Percentiles rank a stretch among this genome's conserved stretches.
phyloP scores from a whole-genome alignment of 2,113 vertebrate species.

The Elachura formosa region DNA sequence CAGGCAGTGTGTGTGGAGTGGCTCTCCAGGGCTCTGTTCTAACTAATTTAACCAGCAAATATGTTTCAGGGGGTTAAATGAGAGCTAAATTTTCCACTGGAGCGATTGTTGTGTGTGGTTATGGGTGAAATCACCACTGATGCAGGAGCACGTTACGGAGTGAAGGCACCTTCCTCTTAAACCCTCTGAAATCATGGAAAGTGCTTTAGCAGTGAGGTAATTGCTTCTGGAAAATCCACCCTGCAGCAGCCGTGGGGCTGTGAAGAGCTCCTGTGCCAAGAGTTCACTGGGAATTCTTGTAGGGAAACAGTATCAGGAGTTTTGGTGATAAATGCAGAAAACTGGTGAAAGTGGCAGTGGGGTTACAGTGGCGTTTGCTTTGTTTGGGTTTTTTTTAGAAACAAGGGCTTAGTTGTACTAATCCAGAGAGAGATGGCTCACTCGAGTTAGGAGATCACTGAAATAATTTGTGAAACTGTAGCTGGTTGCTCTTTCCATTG shows the following conservation, averaged over 20 bases:
- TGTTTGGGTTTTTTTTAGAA: neutral
- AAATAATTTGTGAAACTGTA: neutral
- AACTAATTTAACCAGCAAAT: conserved; percentile 35
- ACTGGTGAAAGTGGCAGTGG: neutral
- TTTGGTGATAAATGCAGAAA: neutral
- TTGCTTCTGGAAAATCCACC: neutral
- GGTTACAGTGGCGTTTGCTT: neutral
- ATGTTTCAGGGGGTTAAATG: neutral
- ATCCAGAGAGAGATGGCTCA: neutral
- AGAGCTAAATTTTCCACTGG: neutral
- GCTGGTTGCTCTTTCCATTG: neutral
- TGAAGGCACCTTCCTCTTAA: neutral
- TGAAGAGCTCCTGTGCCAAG: neutral
- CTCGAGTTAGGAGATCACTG: neutral
- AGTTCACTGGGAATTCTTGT: neutral
- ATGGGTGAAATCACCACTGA: neutral
- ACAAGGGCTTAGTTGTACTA: neutral
- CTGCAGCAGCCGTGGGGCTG: neutral
- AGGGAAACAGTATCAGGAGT: neutral
- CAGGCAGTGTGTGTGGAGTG: conserved; percentile 47
- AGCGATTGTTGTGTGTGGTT: neutral
- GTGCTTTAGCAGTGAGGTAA: neutral
- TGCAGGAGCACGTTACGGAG: neutral
- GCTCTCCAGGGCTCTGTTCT: conserved; percentile 32
- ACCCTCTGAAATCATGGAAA: neutral